Conservation (phyloP, 2,113 vertebrate genomes). For the Pygoscelis antarcticus region DNA sequence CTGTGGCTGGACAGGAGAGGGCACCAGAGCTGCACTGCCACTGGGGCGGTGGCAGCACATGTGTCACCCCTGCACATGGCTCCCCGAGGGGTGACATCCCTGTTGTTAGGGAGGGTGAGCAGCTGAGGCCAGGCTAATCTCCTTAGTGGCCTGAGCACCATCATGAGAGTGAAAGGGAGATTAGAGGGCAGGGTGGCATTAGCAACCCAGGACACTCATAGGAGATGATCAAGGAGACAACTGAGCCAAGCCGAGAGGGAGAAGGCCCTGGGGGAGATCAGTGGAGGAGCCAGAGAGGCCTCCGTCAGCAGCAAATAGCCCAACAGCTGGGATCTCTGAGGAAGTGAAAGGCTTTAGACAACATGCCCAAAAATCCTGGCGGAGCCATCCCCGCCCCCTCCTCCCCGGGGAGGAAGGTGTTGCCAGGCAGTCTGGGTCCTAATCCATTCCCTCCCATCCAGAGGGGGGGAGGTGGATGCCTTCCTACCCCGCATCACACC, state of each 20-base stretch:
- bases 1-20: not conserved
- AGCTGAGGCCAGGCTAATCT: slow-evolving; percentile 22
- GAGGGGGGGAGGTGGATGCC: accelerated
- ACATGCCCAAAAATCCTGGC: not conserved
- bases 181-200: not conserved
- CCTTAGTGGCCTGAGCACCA: not conserved
- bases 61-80: not conserved
- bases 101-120: not conserved
- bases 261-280: not conserved
- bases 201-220: not conserved
- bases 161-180: slow-evolving; percentile 16
- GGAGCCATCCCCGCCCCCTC: not conserved
- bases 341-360: not conserved
- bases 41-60: not conserved
- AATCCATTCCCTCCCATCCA: not conserved
- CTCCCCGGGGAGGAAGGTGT: not conserved
- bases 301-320: not conserved
- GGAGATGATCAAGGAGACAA: not conserved
- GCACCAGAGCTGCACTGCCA: not conserved
- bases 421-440: not conserved
- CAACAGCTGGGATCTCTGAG: not conserved
- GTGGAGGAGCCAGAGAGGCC: not conserved
- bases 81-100: not conserved
- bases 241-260: not conserved
- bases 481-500: not conserved